Evolutionary conservation across 2,797 vertebrate genomes (phyloP).

Genomic region (Falco novaeseelandiae): DNA sequence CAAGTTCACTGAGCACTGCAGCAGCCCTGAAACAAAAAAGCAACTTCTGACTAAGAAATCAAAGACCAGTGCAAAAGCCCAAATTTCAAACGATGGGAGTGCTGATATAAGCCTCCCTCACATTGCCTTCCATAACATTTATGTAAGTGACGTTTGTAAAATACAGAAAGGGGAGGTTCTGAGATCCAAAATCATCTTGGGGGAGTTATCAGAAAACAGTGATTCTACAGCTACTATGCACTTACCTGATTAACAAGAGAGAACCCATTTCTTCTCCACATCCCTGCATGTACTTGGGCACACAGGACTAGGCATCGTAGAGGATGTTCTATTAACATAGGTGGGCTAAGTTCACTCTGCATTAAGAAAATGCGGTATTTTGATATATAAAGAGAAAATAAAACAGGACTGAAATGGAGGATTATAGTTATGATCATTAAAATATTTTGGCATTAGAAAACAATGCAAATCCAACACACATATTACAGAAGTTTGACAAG

Average conservation of each 20-base stretch:
- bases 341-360: constrained; percentile 95
- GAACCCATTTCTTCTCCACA: constrained; percentile 98
- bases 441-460: neutral
- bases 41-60: neutral
- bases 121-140: neutral
- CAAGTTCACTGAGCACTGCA: neutral
- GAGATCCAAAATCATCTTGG: neutral
- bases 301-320: constrained; percentile 93
- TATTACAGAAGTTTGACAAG: neutral
- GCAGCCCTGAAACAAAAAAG: neutral
- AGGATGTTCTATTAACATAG: constrained; percentile 93
- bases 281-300: constrained; percentile 97
- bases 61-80: neutral
- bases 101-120: neutral
- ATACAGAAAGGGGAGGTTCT: neutral
- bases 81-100: neutral
- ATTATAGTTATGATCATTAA: neutral
- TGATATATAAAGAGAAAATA: neutral
- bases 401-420: neutral
- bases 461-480: neutral
- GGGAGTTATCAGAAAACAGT: neutral
- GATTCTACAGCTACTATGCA: neutral
- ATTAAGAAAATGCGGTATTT: constrained; percentile 36
- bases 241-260: constrained; percentile 96
- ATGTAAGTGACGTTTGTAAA: neutral